Conservation (phyloP, 1,140 invertebrate species). For the Heliconius hewitsoni region DNA sequence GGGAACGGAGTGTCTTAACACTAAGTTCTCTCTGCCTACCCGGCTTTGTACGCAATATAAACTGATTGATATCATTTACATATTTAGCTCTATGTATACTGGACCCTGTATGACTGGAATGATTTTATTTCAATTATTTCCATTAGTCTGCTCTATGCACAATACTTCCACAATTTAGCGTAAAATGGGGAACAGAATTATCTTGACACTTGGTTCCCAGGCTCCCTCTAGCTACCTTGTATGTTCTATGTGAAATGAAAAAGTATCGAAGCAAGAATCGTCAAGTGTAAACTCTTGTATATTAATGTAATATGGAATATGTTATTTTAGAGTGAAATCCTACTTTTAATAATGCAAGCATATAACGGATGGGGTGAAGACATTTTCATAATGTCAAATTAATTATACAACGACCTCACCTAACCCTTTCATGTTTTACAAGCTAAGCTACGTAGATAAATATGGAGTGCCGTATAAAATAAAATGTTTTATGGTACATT, state of each 20-base stretch:
- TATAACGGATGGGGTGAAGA: slow-evolving; percentile 26
- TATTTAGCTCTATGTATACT: too few species aligned
- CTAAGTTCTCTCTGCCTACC: too few species aligned
- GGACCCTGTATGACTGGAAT: too few species aligned
- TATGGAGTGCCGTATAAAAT: slow-evolving; percentile 32
- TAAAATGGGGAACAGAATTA: too few species aligned
- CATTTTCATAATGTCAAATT: slow-evolving; percentile 46
- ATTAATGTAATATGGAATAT: background rate
- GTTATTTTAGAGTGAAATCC: background rate
- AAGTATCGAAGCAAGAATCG: background rate
- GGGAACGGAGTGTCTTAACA: too few species aligned
- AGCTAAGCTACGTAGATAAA: slow-evolving; percentile 12
- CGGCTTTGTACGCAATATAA: too few species aligned
- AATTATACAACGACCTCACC: slow-evolving; percentile 50
- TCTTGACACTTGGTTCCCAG: too few species aligned
- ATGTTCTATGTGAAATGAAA: background rate
- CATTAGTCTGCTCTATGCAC: too few species aligned
- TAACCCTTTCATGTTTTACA: slow-evolving; percentile 32
- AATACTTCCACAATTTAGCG: too few species aligned
- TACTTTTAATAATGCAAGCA: slow-evolving; percentile 48
- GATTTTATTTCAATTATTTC: too few species aligned
- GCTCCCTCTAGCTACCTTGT: too few species aligned
- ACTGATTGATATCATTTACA: too few species aligned
- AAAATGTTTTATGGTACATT: slow-evolving; percentile 22
- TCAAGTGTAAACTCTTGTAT: background rate